Evolutionary conservation across 1,140 invertebrate genomes (phyloP).

Genomic region (Cydia amplana): DNA sequence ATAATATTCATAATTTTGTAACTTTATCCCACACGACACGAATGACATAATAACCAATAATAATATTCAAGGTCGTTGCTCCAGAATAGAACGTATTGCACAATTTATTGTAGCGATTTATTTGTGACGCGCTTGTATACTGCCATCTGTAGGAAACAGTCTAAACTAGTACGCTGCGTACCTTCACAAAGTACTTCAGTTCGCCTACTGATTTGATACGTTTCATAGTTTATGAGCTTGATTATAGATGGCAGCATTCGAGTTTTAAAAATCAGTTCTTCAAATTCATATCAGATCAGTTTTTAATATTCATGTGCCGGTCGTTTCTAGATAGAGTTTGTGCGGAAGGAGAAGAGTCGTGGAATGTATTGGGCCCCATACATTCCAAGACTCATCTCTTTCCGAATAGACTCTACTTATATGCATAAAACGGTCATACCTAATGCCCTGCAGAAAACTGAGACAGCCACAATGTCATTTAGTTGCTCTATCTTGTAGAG

Average conservation of each 20-base stretch:
- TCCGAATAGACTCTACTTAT: too few relatives aligned
- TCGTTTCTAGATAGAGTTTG: too few relatives aligned
- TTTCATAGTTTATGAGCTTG: background rate
- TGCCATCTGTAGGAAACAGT: constrained; percentile 1
- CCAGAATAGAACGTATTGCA: constrained; percentile 21
- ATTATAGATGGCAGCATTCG: background rate
- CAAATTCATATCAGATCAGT: background rate
- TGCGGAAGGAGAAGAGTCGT: too few relatives aligned
- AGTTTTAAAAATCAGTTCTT: background rate
- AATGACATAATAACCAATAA: background rate
- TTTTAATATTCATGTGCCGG: background rate
- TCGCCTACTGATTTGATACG: too few relatives aligned
- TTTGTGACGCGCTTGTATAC: background rate
- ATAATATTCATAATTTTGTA: background rate
- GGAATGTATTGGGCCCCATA: too few relatives aligned
- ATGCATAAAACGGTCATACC: too few relatives aligned
- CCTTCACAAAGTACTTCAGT: background rate
- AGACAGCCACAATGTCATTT: too few relatives aligned
- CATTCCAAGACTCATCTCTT: too few relatives aligned
- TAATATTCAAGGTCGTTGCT: constrained; percentile 15
- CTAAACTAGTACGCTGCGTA: background rate
- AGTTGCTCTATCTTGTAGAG: too few relatives aligned
- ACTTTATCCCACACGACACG: background rate
- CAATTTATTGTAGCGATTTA: background rate
- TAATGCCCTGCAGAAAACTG: too few relatives aligned